phyloP scores from a whole-genome alignment of 2,888 invertebrate genomes.

The Tribolium freemani region DNA sequence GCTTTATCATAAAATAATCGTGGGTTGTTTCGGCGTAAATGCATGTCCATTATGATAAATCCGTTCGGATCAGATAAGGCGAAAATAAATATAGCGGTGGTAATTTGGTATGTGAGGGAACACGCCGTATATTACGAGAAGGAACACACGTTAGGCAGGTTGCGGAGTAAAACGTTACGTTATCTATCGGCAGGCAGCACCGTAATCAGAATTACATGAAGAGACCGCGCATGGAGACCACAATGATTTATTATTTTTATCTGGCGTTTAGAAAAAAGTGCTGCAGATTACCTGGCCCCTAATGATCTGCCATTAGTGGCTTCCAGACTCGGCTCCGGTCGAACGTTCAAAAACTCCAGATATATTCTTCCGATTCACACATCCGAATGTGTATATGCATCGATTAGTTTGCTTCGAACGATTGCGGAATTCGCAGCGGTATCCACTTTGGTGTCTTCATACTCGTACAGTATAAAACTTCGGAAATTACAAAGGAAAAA shows the following conservation, averaged over 20 bases:
- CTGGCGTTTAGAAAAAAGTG: slow-evolving; percentile 63
- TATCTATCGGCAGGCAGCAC: slow-evolving; percentile 55
- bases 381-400: slow-evolving; percentile 45
- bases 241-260: slow-evolving; percentile 69
- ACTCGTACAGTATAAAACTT: too few species aligned
- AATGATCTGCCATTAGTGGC: slow-evolving; percentile 68
- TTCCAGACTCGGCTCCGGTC: slow-evolving; percentile 53
- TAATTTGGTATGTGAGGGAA: slow-evolving; percentile 31
- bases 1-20: slow-evolving; percentile 5
- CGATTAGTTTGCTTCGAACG: slow-evolving; percentile 24
- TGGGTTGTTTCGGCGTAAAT: not conserved
- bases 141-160: slow-evolving; percentile 41
- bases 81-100: slow-evolving; percentile 24
- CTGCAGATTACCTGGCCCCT: slow-evolving; percentile 67
- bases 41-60: slow-evolving; percentile 5
- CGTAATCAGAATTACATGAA: slow-evolving; percentile 60
- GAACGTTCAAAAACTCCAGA: slow-evolving; percentile 59
- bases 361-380: slow-evolving; percentile 52
- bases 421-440: not conserved
- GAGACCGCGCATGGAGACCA: slow-evolving; percentile 61
- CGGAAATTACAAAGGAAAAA: too few species aligned
- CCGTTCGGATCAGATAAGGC: slow-evolving; percentile 23
- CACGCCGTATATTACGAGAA: slow-evolving; percentile 40
- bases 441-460: too few species aligned
- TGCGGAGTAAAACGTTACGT: slow-evolving; percentile 33